phyloP scores from a whole-genome alignment of 2,113 vertebrate genomes.

The Amazona guildingii region DNA sequence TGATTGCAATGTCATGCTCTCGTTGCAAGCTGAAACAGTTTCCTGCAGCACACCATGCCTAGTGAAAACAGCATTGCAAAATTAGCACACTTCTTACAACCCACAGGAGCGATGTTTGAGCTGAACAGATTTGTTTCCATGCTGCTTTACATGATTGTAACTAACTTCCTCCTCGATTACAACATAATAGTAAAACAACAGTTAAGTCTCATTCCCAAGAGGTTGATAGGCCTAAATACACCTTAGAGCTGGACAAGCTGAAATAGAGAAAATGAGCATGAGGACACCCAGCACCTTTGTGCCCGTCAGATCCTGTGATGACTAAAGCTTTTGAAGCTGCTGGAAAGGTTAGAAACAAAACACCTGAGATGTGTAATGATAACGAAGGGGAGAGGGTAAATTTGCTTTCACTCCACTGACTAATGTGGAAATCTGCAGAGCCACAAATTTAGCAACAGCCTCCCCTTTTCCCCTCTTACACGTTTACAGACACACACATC shows the following conservation, averaged over 20 bases:
- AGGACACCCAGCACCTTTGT: neutral
- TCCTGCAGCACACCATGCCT: conserved; percentile 98
- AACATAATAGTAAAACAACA: neutral
- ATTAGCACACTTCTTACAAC: neutral
- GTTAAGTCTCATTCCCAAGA: neutral
- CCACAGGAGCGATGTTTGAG: neutral
- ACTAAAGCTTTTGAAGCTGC: neutral
- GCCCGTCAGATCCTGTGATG: neutral
- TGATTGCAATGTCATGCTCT: conserved; percentile 98
- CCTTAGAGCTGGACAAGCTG: neutral
- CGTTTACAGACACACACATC: neutral
- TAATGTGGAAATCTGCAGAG: neutral
- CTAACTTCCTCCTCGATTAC: neutral
- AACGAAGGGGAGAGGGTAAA: neutral
- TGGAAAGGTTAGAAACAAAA: neutral
- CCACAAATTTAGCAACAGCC: neutral
- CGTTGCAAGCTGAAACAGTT: conserved; percentile 99
- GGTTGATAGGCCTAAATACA: neutral
- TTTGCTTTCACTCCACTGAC: neutral
- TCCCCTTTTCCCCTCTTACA: neutral
- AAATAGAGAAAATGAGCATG: neutral
- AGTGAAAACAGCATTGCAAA: neutral
- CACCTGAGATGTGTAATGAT: neutral
- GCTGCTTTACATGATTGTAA: neutral
- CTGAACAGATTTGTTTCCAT: neutral